phyloP scores from a whole-genome alignment of 2,797 vertebrate species.

The Anas acuta region DNA sequence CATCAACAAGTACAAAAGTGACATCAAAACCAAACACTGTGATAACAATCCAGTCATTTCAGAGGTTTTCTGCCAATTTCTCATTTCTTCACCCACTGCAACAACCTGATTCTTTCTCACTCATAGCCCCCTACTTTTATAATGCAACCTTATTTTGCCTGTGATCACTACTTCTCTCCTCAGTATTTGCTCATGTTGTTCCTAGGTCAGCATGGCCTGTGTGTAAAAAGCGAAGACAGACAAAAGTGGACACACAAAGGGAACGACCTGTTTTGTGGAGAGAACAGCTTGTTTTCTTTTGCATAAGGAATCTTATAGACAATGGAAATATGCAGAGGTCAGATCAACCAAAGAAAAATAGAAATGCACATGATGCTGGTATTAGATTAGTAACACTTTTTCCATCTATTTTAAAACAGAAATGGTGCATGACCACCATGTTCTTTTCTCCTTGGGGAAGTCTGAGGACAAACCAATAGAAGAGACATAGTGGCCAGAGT shows the following conservation, averaged over 20 bases:
- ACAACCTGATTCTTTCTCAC: neutral
- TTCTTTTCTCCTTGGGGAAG: constrained; percentile 36
- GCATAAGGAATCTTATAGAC: neutral
- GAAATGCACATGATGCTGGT: neutral
- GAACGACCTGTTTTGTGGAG: neutral
- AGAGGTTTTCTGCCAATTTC: neutral
- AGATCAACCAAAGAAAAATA: neutral
- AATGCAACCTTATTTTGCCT: neutral
- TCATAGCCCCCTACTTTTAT: neutral
- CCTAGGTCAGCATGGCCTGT: neutral
- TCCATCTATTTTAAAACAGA: constrained; percentile 7
- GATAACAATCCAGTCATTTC: neutral
- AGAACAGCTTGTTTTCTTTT: neutral
- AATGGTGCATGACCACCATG: neutral
- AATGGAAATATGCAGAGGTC: neutral
- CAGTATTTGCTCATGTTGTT: neutral
- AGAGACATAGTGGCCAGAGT: neutral
- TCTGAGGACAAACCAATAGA: neutral
- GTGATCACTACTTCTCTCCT: neutral
- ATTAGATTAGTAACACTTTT: neutral
- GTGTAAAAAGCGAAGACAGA: neutral
- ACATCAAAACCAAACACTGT: neutral
- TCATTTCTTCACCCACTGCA: neutral
- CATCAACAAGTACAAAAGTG: neutral
- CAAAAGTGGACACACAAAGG: neutral